Conservation (phyloP, 2,113 vertebrate species). For the Thermophis baileyi region DNA sequence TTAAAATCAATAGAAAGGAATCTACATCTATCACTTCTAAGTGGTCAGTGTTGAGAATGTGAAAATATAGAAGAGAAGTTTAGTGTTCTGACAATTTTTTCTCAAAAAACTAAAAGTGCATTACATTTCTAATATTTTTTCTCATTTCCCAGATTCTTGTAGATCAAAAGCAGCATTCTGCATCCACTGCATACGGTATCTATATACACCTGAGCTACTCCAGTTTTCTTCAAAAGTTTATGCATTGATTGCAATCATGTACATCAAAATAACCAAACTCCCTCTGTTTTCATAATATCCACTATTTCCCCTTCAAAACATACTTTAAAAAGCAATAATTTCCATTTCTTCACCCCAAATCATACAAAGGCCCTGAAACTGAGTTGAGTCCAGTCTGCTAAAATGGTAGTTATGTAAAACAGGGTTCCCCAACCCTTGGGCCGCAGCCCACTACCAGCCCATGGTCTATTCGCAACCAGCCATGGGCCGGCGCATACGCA, state of each 20-base stretch:
- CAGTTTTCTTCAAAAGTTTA: background rate
- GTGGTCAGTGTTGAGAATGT: background rate
- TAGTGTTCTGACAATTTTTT: background rate
- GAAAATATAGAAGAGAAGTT: background rate
- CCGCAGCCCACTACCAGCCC: background rate
- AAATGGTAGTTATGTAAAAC: background rate
- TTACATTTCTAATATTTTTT: background rate
- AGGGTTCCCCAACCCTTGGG: background rate
- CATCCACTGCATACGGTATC: background rate
- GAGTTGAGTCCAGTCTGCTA: background rate
- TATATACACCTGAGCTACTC: background rate
- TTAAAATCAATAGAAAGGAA: background rate
- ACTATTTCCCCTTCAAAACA: background rate
- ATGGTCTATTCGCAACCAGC: background rate
- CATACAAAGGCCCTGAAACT: background rate
- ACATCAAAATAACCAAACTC: background rate
- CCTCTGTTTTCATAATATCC: background rate
- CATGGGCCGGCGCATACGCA: background rate
- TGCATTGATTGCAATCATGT: background rate
- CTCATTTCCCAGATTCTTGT: background rate
- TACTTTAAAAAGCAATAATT: background rate
- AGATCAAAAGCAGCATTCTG: background rate
- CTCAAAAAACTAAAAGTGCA: background rate
- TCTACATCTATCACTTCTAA: background rate
- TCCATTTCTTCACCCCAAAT: background rate